phyloP scores from a whole-genome alignment of 1,140 invertebrate genomes.

The Orchestia grillus region DNA sequence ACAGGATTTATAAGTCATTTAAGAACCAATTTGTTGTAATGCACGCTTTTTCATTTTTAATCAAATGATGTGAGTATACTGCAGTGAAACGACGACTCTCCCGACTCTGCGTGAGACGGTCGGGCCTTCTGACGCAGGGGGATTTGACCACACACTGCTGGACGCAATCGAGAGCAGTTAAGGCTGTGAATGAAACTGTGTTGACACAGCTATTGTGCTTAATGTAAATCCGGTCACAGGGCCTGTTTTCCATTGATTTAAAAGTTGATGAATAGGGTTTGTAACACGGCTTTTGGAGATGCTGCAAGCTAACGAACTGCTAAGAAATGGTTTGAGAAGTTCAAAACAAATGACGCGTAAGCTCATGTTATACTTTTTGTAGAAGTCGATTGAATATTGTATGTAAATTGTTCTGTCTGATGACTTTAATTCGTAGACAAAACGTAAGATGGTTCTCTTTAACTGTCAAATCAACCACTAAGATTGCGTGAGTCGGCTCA shows the following conservation, averaged over 20 bases:
- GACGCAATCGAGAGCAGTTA: background rate
- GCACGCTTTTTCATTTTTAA: no score
- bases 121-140: background rate
- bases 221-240: background rate
- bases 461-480: background rate
- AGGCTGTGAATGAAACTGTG: background rate
- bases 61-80: background rate
- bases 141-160: background rate
- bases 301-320: background rate
- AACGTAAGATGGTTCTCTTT: background rate
- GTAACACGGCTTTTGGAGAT: background rate
- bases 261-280: background rate
- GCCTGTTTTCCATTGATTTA: background rate
- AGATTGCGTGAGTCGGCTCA: background rate
- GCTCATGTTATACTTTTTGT: background rate
- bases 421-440: background rate
- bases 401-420: background rate
- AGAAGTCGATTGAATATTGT: background rate
- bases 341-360: background rate
- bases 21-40: no score
- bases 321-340: background rate
- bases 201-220: background rate
- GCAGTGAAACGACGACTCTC: background rate
- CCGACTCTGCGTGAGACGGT: background rate
- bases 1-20: no score